Evolutionary conservation across 1,140 invertebrate genomes (phyloP).

Genomic region (Brachionus sp.): DNA sequence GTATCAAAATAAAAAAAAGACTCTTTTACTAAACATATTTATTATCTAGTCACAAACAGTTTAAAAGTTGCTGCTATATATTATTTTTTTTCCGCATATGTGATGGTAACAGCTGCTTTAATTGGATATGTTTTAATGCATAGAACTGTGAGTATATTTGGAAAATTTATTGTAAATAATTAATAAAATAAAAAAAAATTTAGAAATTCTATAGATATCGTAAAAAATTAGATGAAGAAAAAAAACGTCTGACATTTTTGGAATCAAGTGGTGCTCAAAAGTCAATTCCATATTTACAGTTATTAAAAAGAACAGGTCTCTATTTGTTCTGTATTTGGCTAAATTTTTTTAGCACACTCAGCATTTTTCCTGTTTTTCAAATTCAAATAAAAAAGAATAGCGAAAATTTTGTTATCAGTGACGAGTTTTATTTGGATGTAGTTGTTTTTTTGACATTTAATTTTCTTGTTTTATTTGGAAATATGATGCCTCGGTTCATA

Average conservation of each 20-base stretch:
- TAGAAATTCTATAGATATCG: slow-evolving; percentile 9
- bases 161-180: too few relatives aligned
- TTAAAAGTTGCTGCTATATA: slow-evolving; percentile 1
- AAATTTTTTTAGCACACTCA: slow-evolving; percentile 31
- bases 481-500: slow-evolving; percentile 12
- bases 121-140: slow-evolving; percentile 1
- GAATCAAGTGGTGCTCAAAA: background rate
- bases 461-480: slow-evolving; percentile 20
- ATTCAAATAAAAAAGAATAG: slow-evolving; percentile 3
- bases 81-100: slow-evolving; percentile 14
- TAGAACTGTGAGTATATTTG: background rate
- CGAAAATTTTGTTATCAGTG: slow-evolving; percentile 21
- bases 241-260: background rate
- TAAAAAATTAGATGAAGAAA: slow-evolving; percentile 10
- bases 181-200: background rate
- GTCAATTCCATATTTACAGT: background rate
- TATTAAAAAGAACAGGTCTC: background rate
- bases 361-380: slow-evolving; percentile 35
- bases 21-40: background rate
- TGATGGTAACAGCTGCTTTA: background rate
- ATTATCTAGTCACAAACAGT: background rate
- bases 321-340: slow-evolving; percentile 43
- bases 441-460: slow-evolving; percentile 38
- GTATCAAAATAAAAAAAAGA: background rate
- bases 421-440: background rate